Evolutionary conservation across 53 echinoderm and acorn worm genomes (phyloP).

Genomic region (Temnopleurus reevesii): DNA sequence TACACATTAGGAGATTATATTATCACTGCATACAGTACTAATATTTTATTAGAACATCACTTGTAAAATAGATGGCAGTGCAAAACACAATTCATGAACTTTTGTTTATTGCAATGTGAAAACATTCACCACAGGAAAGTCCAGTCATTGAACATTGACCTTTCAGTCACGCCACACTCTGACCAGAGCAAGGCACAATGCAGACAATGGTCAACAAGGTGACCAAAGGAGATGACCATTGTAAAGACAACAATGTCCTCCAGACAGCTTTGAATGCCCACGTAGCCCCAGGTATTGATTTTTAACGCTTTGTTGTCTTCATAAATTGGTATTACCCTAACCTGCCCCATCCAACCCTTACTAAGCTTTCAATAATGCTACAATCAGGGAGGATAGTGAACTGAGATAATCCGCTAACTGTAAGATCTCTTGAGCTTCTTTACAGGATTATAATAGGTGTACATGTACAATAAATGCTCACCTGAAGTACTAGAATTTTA

Average conservation of each 20-base stretch:
- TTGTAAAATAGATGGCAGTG: no score
- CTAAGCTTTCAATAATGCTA: no score
- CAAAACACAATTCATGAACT: no score
- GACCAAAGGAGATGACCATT: background rate
- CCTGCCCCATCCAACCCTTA: slow-evolving; percentile 9
- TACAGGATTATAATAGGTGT: no score
- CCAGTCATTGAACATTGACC: slow-evolving; percentile 3
- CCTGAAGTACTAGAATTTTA: no score
- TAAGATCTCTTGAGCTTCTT: no score
- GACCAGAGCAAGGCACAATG: background rate
- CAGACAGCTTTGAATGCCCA: background rate
- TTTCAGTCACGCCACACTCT: background rate
- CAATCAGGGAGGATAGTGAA: background rate
- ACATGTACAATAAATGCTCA: no score
- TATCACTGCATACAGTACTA: no score
- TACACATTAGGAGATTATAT: no score
- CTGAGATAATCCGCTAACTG: background rate
- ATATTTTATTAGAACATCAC: no score
- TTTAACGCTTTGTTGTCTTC: background rate
- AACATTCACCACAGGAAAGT: slow-evolving; percentile 16
- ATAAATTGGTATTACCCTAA: background rate
- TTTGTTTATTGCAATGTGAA: background rate
- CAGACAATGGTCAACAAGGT: background rate
- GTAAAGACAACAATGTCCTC: background rate
- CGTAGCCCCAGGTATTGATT: background rate